phyloP scores from a whole-genome alignment of 1,140 invertebrate genomes.

The Arion vulgaris region DNA sequence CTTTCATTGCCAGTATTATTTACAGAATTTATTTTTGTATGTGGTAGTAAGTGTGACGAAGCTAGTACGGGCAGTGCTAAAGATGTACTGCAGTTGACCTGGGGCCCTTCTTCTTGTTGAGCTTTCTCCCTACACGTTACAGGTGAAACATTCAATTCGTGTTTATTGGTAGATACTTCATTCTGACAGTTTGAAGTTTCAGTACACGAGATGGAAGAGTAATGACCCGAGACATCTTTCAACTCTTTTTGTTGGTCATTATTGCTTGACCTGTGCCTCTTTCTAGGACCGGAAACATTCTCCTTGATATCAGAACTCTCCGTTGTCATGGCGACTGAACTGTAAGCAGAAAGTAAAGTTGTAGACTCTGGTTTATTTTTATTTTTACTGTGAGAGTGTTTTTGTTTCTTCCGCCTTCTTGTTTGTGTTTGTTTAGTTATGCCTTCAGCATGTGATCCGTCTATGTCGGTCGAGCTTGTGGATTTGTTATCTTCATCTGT shows the following conservation, averaged over 20 bases:
- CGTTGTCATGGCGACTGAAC: neutral
- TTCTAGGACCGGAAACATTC: neutral
- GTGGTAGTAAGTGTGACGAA: neutral
- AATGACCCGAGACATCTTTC: neutral
- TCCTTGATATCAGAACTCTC: neutral
- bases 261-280: neutral
- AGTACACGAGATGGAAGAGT: neutral
- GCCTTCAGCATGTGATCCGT: neutral
- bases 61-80: neutral
- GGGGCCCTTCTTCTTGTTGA: neutral
- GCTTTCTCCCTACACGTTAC: neutral
- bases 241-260: neutral
- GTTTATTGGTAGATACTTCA: neutral
- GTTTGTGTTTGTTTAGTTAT: neutral
- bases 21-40: neutral
- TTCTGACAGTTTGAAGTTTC: neutral
- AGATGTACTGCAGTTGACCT: neutral
- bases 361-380: neutral
- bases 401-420: neutral
- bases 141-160: neutral
- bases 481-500: constrained; percentile 40
- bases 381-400: neutral
- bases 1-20: neutral
- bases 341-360: neutral
- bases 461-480: constrained; percentile 31